A percentile compares a stretch with the other conserved stretches of the same genome.
These are phyloP conservation scores for Lasioglossum morio DNA, from an alignment of 2,888 invertebrate species.

Conservation along the genomic window DNA sequence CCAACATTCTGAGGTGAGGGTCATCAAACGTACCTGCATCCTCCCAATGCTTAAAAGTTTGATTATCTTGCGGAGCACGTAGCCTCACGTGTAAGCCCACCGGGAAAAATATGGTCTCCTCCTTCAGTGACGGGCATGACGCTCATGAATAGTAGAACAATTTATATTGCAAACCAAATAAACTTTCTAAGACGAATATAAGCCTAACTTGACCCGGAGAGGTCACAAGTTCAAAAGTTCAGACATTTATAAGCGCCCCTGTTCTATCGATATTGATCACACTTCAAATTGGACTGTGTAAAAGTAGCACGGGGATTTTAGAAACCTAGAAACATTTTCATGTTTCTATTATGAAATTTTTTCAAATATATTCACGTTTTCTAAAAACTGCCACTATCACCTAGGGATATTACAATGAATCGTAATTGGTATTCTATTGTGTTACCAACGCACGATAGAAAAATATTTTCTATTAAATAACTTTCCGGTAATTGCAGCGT, in stretches of 20 bases:
- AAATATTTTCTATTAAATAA: neutral
- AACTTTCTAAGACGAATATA: constrained; percentile 27
- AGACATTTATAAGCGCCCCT: constrained; percentile 55
- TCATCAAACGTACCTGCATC: neutral
- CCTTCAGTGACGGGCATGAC: neutral
- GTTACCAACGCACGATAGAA: neutral
- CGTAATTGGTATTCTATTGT: neutral
- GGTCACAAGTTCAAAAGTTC: constrained; percentile 81
- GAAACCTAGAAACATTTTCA: constrained; percentile 15
- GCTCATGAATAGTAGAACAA: constrained; percentile 63
- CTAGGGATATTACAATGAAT: neutral
- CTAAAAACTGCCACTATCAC: neutral
- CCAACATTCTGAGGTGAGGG: neutral
- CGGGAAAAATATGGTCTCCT: constrained; percentile 14
- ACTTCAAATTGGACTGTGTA: constrained; percentile 42
- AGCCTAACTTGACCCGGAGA: constrained; percentile 39
- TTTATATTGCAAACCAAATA: constrained; percentile 53
- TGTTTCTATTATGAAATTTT: neutral
- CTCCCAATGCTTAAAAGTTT: constrained; percentile 47
- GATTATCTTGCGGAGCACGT: constrained; percentile 25
- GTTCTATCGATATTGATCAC: constrained; percentile 35
- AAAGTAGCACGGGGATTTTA: constrained; percentile 19
- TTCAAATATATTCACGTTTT: neutral
- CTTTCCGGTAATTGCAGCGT: neutral
- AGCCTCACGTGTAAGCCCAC: neutral